Conservation (phyloP, 2,797 vertebrate genomes). For the Myiotriccus ornatus region DNA sequence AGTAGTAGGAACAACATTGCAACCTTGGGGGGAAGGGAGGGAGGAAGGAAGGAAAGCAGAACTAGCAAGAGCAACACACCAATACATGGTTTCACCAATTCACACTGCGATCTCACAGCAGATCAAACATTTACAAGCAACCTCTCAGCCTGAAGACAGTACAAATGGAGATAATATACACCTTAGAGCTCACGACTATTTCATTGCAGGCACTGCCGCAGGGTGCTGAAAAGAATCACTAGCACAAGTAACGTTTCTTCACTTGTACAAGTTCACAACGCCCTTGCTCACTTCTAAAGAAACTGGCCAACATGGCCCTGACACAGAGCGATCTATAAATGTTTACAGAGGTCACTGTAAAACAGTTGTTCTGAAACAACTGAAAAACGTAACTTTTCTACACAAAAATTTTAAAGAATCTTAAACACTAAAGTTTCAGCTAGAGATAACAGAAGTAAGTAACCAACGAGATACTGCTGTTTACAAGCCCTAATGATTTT, state of each 20-base stretch:
- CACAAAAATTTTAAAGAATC: not conserved
- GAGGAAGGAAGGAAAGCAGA: not conserved
- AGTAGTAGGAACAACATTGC: not conserved
- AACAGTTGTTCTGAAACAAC: not conserved
- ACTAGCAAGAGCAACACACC: not conserved
- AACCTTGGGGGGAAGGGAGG: not conserved
- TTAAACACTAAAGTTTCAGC: not conserved
- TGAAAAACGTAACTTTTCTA: not conserved
- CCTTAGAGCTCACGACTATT: not conserved
- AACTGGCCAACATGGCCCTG: accelerated
- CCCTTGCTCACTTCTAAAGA: not conserved
- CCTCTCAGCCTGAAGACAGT: not conserved
- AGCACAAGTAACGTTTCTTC: not conserved
- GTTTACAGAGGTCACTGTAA: not conserved
- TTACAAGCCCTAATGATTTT: not conserved
- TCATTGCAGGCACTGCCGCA: not conserved
- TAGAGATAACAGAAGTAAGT: not conserved
- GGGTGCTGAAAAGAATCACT: not conserved
- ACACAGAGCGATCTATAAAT: not conserved
- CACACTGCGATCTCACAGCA: not conserved
- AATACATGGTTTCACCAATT: not conserved
- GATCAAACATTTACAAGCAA: not conserved
- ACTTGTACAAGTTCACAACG: not conserved
- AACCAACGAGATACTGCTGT: not conserved
- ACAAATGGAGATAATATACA: not conserved